A percentile compares a stretch with the other conserved stretches of the same genome.
Conservation (phyloP, 2,888 invertebrate genomes). For the Ptychoptera albimana region DNA sequence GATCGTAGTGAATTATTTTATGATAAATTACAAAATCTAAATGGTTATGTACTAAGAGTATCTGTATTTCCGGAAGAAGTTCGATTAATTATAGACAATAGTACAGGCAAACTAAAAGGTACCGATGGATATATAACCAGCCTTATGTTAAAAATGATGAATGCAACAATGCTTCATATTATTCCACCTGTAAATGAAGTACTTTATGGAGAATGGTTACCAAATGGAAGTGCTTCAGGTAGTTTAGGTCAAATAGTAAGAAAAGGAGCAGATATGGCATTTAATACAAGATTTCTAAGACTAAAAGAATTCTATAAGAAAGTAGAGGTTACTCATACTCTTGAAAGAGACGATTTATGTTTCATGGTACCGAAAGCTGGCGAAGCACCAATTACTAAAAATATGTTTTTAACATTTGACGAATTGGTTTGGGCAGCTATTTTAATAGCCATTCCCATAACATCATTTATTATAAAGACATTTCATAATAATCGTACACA, state of each 20-base stretch:
- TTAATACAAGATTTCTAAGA: constrained; percentile 37
- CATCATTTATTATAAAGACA: constrained; percentile 1
- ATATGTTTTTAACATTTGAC: constrained; percentile 25
- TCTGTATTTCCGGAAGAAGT: constrained; percentile 28
- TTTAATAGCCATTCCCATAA: background rate
- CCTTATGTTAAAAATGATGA: constrained; percentile 23
- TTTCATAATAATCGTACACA: background rate
- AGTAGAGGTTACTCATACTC: constrained; percentile 37
- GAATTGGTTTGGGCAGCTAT: constrained; percentile 20
- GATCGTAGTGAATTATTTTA: constrained; percentile 19
- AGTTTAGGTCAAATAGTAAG: constrained; percentile 2
- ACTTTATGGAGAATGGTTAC: constrained; percentile 3
- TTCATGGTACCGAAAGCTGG: constrained; percentile 36
- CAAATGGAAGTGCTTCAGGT: constrained; percentile 1
- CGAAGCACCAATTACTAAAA: constrained; percentile 34
- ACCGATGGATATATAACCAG: constrained; percentile 18
- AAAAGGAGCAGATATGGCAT: constrained; percentile 30
- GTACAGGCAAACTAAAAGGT: background rate
- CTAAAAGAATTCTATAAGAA: constrained; percentile 31
- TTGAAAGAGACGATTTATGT: constrained; percentile 38
- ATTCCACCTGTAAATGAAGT: background rate
- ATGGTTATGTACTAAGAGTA: constrained; percentile 19
- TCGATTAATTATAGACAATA: constrained; percentile 10
- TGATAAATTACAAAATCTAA: constrained; percentile 20
- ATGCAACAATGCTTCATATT: constrained; percentile 23